Percentiles rank a stretch among this genome's conserved stretches.
These are phyloP conservation scores for Apantesis nais DNA, from an alignment of 2,888 invertebrate genomes.

Conservation along the genomic window DNA sequence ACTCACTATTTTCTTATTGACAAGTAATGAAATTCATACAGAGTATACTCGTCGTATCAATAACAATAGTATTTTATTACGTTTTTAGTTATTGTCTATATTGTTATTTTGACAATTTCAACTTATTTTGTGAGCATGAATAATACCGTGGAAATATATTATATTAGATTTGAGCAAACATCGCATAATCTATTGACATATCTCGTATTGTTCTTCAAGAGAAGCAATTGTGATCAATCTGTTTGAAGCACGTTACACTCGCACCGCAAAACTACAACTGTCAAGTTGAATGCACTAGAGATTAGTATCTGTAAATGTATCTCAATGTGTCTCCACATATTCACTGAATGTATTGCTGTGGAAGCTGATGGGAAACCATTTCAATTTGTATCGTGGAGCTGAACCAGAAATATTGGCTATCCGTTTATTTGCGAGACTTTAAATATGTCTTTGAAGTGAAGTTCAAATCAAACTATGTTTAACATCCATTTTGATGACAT, in stretches of 20 bases:
- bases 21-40: neutral
- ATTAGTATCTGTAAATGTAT: neutral
- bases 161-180: neutral
- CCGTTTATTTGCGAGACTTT: neutral
- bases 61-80: neutral
- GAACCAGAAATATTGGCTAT: neutral
- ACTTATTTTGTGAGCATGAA: neutral
- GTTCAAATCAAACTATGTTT: constrained; percentile 15
- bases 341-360: neutral
- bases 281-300: neutral
- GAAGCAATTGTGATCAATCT: neutral
- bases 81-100: neutral
- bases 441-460: neutral
- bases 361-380: neutral
- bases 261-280: neutral
- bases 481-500: constrained; percentile 43
- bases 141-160: neutral
- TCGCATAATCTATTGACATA: neutral
- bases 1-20: neutral
- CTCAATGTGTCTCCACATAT: neutral
- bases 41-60: neutral
- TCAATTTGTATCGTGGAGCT: neutral
- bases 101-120: neutral
- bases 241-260: neutral
- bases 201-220: neutral